Conservation (phyloP, 2,113 vertebrate species). For the Oxygymnocypris stewartii region DNA sequence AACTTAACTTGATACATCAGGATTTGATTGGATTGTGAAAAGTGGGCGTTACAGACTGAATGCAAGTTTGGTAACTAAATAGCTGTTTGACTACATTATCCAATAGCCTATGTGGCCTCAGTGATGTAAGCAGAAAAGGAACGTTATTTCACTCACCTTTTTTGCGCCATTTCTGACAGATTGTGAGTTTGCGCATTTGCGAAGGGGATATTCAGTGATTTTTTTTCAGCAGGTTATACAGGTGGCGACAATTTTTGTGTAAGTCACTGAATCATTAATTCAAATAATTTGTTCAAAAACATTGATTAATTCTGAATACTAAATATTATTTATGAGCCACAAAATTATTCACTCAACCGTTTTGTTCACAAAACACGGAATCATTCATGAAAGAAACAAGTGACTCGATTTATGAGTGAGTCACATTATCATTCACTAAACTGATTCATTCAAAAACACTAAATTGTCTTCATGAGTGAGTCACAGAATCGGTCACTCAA, state of each 20-base stretch:
- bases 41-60: neutral
- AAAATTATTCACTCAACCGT: neutral
- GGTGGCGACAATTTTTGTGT: neutral
- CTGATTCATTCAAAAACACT: neutral
- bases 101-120: neutral
- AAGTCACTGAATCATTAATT: neutral
- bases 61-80: neutral
- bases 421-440: neutral
- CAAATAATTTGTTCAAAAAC: neutral
- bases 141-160: neutral
- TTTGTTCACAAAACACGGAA: no score
- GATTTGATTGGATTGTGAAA: slow-evolving; percentile 9
- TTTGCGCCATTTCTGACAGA: neutral
- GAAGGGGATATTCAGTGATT: neutral
- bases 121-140: neutral
- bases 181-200: neutral
- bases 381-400: neutral
- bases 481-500: neutral
- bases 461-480: neutral
- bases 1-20: neutral
- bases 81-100: neutral
- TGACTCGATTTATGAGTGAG: neutral
- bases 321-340: neutral
- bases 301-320: neutral
- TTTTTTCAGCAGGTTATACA: neutral